Evolutionary conservation across 2,888 invertebrate species (phyloP).

Genomic region (Amorpha juglandis): DNA sequence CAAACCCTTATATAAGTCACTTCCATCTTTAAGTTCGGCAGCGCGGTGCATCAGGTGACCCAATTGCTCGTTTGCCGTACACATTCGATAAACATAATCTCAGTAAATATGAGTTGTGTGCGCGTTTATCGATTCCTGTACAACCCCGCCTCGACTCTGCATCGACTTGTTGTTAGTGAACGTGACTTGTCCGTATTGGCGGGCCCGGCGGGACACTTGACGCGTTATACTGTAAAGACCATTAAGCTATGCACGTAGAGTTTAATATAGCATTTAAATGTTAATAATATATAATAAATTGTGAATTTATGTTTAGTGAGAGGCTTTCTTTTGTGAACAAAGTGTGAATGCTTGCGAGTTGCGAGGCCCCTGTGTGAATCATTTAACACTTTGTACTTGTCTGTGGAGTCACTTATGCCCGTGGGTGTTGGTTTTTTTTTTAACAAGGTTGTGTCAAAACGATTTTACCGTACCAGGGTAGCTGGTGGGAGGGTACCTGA

Average conservation of each 20-base stretch:
- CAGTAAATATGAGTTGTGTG: too few relatives aligned
- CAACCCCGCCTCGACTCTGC: too few relatives aligned
- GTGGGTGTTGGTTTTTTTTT: neutral
- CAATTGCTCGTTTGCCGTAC: too few relatives aligned
- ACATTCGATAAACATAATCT: too few relatives aligned
- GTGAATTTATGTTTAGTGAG: constrained; percentile 56
- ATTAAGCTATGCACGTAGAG: constrained; percentile 58
- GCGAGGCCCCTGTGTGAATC: constrained; percentile 33
- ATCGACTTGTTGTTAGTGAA: too few relatives aligned
- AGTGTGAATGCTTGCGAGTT: constrained; percentile 44
- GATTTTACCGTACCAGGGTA: too few relatives aligned
- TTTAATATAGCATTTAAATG: constrained; percentile 67
- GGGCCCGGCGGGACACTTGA: constrained; percentile 28
- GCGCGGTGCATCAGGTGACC: too few relatives aligned
- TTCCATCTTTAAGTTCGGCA: too few relatives aligned
- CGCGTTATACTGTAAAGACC: constrained; percentile 55
- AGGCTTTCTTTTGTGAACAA: constrained; percentile 62
- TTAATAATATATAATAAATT: constrained; percentile 35
- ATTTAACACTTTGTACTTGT: neutral
- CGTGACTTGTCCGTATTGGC: constrained; percentile 30
- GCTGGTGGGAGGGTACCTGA: too few relatives aligned
- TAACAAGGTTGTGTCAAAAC: too few relatives aligned
- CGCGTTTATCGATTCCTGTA: too few relatives aligned
- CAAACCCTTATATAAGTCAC: too few relatives aligned
- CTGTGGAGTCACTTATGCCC: neutral